These are phyloP conservation scores for Crax fasciolata DNA, from an alignment of 2,797 vertebrate species.

Conservation along the genomic window DNA sequence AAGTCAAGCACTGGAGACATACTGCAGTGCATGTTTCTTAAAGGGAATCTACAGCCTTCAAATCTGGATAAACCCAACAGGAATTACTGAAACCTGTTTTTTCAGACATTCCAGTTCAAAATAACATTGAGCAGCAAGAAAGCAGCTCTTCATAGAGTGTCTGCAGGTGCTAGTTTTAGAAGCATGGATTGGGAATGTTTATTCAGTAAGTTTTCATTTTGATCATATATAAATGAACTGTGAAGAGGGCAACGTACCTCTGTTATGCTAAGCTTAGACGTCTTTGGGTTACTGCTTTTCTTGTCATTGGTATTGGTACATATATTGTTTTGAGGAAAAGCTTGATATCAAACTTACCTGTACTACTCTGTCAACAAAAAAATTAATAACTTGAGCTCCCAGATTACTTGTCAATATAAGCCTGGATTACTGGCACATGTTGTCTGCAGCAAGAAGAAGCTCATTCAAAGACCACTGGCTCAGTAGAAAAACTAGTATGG, in stretches of 20 bases:
- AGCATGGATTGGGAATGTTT: conserved; percentile 35
- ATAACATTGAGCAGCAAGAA: conserved; percentile 31
- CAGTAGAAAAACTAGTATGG: neutral
- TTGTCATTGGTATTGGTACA: neutral
- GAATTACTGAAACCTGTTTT: conserved; percentile 62
- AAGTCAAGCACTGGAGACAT: conserved; percentile 58
- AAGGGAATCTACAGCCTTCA: conserved; percentile 63
- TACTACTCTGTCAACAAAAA: neutral
- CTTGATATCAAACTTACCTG: neutral
- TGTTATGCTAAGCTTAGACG: neutral
- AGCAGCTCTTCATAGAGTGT: conserved; percentile 38
- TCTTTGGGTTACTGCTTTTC: neutral
- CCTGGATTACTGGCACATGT: neutral
- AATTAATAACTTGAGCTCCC: neutral
- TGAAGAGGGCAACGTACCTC: conserved; percentile 1
- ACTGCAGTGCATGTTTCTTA: conserved; percentile 43
- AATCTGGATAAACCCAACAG: conserved; percentile 65
- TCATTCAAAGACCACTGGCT: neutral
- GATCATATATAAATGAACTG: neutral
- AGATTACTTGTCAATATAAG: neutral
- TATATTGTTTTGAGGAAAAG: neutral
- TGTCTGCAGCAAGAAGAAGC: neutral
- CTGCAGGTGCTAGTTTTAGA: conserved; percentile 44
- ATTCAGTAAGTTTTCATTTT: conserved; percentile 38
- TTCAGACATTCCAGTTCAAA: conserved; percentile 60